Conservation (phyloP, 1,140 invertebrate species). For the Delia radicum region DNA sequence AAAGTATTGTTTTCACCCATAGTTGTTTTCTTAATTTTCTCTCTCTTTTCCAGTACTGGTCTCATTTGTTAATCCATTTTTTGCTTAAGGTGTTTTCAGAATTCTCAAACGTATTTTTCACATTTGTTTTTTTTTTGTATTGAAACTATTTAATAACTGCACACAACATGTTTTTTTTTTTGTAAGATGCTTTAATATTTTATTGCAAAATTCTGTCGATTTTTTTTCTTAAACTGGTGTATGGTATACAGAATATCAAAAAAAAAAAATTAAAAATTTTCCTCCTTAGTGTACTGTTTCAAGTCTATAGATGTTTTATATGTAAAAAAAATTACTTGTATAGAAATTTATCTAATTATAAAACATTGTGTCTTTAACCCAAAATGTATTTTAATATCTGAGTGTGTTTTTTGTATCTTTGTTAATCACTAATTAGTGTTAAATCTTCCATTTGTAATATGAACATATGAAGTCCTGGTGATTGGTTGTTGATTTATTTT, state of each 20-base stretch:
- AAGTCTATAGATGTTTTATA: neutral
- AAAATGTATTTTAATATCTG: neutral
- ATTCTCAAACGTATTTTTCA: conserved; percentile 10
- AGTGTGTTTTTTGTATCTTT: neutral
- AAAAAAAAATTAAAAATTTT: neutral
- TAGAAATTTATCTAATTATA: neutral
- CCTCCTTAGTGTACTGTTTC: neutral
- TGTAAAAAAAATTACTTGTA: neutral
- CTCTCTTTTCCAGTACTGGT: conserved; percentile 17
- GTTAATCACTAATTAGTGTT: neutral
- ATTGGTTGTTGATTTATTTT: conserved; percentile 19
- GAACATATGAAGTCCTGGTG: conserved; percentile 16
- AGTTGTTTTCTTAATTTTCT: neutral
- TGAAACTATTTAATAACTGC: neutral
- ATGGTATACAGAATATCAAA: neutral
- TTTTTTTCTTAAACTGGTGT: neutral
- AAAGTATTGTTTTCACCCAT: neutral
- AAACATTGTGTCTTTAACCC: neutral
- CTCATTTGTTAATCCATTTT: conserved; percentile 18
- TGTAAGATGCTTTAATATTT: neutral
- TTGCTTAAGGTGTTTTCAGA: conserved; percentile 19
- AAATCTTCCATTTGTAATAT: neutral
- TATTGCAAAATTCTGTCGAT: neutral
- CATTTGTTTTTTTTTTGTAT: neutral
- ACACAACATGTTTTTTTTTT: neutral